Conservation (phyloP, 2,888 invertebrate species). For the Hydrotaea cyrtoneurina region DNA sequence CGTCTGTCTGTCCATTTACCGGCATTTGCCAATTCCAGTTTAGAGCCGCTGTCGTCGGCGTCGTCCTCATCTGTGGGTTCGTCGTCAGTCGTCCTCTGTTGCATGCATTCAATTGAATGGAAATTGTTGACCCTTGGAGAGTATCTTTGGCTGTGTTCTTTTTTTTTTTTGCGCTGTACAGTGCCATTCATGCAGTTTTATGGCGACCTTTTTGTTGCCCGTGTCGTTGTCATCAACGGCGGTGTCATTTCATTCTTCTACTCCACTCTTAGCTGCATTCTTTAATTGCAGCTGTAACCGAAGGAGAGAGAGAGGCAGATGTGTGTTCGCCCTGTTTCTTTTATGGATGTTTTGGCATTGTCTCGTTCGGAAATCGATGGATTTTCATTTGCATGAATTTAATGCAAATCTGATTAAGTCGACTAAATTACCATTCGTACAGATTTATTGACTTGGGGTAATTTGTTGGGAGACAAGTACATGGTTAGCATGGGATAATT, state of each 20-base stretch:
- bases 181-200: conserved; percentile 24
- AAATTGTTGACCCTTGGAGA: conserved; percentile 33
- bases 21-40: conserved; percentile 31
- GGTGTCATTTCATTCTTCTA: conserved; percentile 5
- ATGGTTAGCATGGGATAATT: conserved; percentile 1
- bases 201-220: conserved; percentile 7
- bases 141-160: conserved; percentile 1
- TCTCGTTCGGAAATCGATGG: not conserved
- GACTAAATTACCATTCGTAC: conserved; percentile 47
- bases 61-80: too few relatives aligned
- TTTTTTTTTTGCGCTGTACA: not conserved
- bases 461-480: conserved; percentile 4
- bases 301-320: not conserved
- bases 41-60: not conserved
- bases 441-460: conserved; percentile 57
- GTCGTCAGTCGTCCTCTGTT: not conserved
- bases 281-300: not conserved
- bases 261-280: not conserved
- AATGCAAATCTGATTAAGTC: conserved; percentile 61
- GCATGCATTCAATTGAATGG: conserved; percentile 34
- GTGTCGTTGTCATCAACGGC: not conserved
- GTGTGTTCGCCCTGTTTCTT: not conserved
- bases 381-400: conserved; percentile 52
- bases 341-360: not conserved
- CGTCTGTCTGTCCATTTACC: not conserved